Evolutionary conservation across 2,797 vertebrate genomes (phyloP), one percentile per base, ranked within the genome.

Genomic region (Poeciliopsis infans): DNA sequence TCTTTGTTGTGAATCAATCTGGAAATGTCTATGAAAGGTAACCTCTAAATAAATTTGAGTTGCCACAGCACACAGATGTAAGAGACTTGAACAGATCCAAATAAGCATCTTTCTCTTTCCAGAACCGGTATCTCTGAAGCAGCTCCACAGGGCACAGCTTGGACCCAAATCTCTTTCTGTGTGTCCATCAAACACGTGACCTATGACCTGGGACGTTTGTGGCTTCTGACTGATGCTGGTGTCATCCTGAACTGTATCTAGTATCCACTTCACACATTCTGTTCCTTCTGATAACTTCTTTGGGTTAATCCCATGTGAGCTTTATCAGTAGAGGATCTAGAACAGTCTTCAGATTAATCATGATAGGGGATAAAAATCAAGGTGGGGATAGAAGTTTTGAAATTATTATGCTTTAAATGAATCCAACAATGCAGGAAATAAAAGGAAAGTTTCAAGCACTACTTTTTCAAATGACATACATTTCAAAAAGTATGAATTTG

Each of bases 151-250:
- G 79, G 79, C 10, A 69, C 2, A 2, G 0, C 0, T 1, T 80
- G 79, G 79, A 16, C 15, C 11, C 0, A 39, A 0, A 15, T 75
- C 23, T 2, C 31, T 7, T 47, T 75, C 31, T n/a, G 23, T 20
- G 8, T 57, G 15, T 0, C 23, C 39, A 16, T 53, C 39, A 70
- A 0, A 1, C 49, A 75, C 18, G 20, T 33, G 20, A 80, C 64
- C 78, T 47, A 41, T 51, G 73, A 80, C 73, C 31, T 28, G 73
- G 78, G 78, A 68, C 15, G 2, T 13, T 64, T 80, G 51, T 79
- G 78, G 78, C 36, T 16, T 7, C 64, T 79, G 31, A 70, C 28
- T 2, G 15, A 70, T 2, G 1, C 6, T 5, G 51, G 64, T 5
- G 10, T n/a, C 16, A 70, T 80, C 23, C 49, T 80, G 41, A 10